Conservation (phyloP, 2,888 invertebrate genomes). For the Drosophila nigritarsus region DNA sequence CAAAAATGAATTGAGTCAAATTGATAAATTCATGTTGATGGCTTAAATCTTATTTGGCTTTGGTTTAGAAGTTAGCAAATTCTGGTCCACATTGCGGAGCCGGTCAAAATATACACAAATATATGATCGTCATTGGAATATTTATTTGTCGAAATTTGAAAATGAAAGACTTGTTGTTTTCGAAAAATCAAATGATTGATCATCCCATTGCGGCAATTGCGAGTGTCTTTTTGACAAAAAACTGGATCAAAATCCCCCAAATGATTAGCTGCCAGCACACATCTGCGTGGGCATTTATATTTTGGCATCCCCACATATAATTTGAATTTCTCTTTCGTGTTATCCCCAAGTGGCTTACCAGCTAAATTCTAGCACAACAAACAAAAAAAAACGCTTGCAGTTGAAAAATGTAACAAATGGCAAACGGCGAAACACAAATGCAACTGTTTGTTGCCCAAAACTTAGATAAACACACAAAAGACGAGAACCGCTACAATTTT, state of each 20-base stretch:
- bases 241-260: not conserved
- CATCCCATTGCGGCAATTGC: not conserved
- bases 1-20: not conserved
- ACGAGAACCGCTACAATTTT: not conserved
- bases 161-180: conserved; percentile 2
- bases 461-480: conserved; percentile 3
- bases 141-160: not conserved
- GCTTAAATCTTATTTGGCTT: not conserved
- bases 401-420: conserved; percentile 5
- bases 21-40: not conserved
- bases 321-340: not conserved
- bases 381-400: not conserved
- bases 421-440: conserved; percentile 12
- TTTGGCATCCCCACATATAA: not conserved
- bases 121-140: not conserved
- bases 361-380: not conserved
- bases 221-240: not conserved
- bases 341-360: conserved; percentile 11
- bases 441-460: conserved; percentile 18
- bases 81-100: not conserved
- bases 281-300: conserved; percentile 3
- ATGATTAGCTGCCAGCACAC: no score
- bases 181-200: conserved; percentile 2
- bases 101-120: not conserved
- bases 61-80: not conserved